These are phyloP conservation scores for Phasianus colchicus DNA, from an alignment of 2,113 vertebrate species.

Conservation along the genomic window DNA sequence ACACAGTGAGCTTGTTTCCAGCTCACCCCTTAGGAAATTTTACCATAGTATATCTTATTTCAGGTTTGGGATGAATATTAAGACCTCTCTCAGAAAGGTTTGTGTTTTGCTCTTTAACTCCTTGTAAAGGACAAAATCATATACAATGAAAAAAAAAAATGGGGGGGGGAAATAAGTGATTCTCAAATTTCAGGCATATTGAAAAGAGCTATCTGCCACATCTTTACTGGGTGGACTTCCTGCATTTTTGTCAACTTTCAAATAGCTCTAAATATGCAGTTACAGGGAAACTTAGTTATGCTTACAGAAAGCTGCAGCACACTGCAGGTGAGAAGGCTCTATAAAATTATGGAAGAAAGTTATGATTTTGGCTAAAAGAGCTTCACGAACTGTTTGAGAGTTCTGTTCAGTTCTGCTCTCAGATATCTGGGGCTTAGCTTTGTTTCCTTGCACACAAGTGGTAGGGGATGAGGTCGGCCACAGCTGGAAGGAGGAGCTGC, in stretches of 20 bases:
- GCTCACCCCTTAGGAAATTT: background rate
- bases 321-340: background rate
- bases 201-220: background rate
- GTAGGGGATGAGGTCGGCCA: background rate
- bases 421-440: background rate
- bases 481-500: background rate
- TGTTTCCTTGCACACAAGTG: background rate
- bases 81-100: background rate
- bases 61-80: background rate
- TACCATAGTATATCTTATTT: background rate
- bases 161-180: background rate
- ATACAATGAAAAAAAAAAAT: background rate
- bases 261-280: background rate
- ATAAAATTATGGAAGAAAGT: background rate
- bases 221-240: background rate
- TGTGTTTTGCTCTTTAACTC: background rate
- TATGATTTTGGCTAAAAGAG: background rate
- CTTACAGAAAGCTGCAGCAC: background rate
- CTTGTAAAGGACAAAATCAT: background rate
- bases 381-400: rapidly evolving
- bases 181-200: background rate
- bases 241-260: background rate
- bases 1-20: background rate
- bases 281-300: background rate
- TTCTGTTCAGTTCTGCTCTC: background rate